Evolutionary conservation across 1,140 invertebrate species (phyloP), one percentile per base, ranked within the genome.

Genomic region (Mya arenaria): DNA sequence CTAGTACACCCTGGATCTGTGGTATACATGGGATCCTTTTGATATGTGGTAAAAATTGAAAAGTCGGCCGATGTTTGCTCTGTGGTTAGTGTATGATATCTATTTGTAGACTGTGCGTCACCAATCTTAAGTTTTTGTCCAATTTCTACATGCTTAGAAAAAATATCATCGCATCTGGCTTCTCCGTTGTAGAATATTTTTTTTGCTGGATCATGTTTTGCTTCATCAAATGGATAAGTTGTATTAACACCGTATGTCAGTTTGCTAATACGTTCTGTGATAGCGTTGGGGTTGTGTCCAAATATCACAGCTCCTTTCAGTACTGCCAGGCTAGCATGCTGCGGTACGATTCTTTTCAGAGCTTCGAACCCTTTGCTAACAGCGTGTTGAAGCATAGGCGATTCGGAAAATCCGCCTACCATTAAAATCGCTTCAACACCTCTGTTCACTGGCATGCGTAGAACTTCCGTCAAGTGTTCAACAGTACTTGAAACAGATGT

Each of bases 371-470:
- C 37, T 13, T 34, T 30, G n/a, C 25, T 48, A 0, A 81, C 39
- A 19, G 56, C 41, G 15, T 81, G 8, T n/a, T 81, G 66, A 10
- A 81, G 37, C 36, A 81, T 37, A 36, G 32, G 19, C 1, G 78
- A 81, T 28, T 81, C 63, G 19, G 78, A 81, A 62, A 71, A 81
- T 34, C 78, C 78, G 1, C 78, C 78, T n/a, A 52, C 48, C 48
- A 52, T 52, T 23, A 52, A 23, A 52, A 52, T 52, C 19, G 48
- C 48, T 52, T 52, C 48, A 52, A 52, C 48, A 4, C 48, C 48
- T 2, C 17, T n/a, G 25, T 23, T n/a, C 25, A n/a, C 48, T 3
- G 48, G 10, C 25, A n/a, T 52, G 19, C 25, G 48, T n/a, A 52
- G 48, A 17, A 52, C 19, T n/a, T 23, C 48, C 4, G 48, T n/a